Percentiles rank a stretch among this genome's conserved stretches.
Conservation (phyloP, 2,888 invertebrate genomes). For the Diloba caeruleocephala region DNA sequence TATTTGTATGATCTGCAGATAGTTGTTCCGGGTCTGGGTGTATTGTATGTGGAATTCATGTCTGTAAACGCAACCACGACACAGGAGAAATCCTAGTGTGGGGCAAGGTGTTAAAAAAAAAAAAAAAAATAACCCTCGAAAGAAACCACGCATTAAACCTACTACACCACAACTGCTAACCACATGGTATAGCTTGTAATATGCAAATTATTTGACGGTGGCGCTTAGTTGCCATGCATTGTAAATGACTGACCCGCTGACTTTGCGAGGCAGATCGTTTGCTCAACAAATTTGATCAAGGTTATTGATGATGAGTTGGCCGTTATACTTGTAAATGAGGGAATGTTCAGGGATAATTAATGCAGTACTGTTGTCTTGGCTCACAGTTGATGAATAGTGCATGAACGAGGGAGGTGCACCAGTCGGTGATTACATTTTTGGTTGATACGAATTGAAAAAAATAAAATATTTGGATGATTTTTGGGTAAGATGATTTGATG, state of each 20-base stretch:
- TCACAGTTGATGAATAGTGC: slow-evolving; percentile 36
- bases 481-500: no score
- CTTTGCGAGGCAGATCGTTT: slow-evolving; percentile 57
- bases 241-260: slow-evolving; percentile 51
- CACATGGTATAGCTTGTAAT: slow-evolving; percentile 42
- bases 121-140: slow-evolving; percentile 21
- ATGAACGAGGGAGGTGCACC: slow-evolving; percentile 12
- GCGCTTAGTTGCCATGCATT: slow-evolving; percentile 48
- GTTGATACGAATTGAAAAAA: not conserved
- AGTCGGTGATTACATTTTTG: not conserved
- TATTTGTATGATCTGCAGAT: no score
- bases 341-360: slow-evolving; percentile 40
- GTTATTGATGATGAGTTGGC: slow-evolving; percentile 63
- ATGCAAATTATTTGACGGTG: slow-evolving; percentile 53
- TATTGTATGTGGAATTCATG: no score
- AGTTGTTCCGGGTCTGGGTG: no score
- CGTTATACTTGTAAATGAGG: slow-evolving; percentile 57
- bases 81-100: no score
- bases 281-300: slow-evolving; percentile 63
- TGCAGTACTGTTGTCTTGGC: slow-evolving; percentile 41
- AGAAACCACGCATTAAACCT: slow-evolving; percentile 26
- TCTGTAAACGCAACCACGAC: no score
- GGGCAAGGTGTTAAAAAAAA: no score
- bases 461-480: no score
- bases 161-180: slow-evolving; percentile 51